These are phyloP conservation scores for Gymnocephalus cernua DNA, from an alignment of 2,113 vertebrate genomes.

Conservation along the genomic window DNA sequence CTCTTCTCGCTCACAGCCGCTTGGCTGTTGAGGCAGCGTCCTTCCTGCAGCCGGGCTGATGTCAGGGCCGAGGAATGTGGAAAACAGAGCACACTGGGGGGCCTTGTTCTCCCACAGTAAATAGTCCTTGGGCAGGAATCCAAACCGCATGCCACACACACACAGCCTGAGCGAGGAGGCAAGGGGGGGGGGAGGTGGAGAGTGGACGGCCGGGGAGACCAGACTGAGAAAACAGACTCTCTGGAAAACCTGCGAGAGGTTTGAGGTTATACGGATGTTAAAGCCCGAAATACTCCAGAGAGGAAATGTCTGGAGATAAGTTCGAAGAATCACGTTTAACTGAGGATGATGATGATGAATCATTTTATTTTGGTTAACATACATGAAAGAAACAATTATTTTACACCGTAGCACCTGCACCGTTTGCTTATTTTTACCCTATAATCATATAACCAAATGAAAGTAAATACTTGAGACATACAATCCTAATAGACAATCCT, in stretches of 20 bases:
- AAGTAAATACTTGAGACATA: no score
- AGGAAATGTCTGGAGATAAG: neutral
- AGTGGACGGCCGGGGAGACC: neutral
- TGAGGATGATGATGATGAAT: neutral
- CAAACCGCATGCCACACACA: constrained; percentile 76
- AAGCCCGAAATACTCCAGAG: neutral
- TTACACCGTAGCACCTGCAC: no score
- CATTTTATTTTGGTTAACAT: no score
- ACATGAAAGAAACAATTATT: no score
- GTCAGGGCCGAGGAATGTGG: constrained; percentile 78
- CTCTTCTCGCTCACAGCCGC: constrained; percentile 71
- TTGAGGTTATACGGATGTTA: neutral
- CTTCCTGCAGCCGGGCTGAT: constrained; percentile 77
- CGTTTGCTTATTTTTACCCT: no score
- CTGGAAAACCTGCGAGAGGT: neutral
- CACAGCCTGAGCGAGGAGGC: constrained; percentile 31
- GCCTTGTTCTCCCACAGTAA: constrained; percentile 77
- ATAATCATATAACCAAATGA: no score
- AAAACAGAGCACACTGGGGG: constrained; percentile 79
- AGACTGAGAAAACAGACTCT: constrained; percentile 3
- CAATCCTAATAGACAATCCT: no score
- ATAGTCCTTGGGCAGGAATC: constrained; percentile 63
- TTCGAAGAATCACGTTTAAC: neutral
- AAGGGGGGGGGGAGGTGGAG: neutral
- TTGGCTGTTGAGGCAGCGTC: constrained; percentile 30